Percentiles rank a stretch among this genome's conserved stretches.
phyloP scores from a whole-genome alignment of 2,888 invertebrate species.

The Drosophila lacicola region DNA sequence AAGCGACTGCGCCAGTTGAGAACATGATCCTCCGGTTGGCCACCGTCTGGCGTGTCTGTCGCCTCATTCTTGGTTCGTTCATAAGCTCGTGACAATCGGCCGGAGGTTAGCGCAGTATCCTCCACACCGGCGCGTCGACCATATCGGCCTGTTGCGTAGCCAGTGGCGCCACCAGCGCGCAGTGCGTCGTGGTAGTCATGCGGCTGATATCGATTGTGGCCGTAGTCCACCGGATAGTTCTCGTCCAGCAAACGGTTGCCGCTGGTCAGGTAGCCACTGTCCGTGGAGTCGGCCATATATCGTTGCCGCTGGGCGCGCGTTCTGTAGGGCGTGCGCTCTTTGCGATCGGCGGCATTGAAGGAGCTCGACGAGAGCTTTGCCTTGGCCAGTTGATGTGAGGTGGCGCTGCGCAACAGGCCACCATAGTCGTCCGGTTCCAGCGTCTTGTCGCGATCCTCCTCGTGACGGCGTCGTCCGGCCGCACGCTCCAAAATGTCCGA shows the following conservation, averaged over 20 bases:
- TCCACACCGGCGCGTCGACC: slow-evolving; percentile 73
- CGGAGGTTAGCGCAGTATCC: slow-evolving; percentile 37
- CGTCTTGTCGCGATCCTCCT: slow-evolving; percentile 88
- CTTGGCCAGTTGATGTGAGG: slow-evolving; percentile 89
- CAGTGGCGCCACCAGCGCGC: slow-evolving; percentile 74
- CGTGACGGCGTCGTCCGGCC: slow-evolving; percentile 87
- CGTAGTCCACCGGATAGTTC: slow-evolving; percentile 81
- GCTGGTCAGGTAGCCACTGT: slow-evolving; percentile 82
- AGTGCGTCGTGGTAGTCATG: slow-evolving; percentile 81
- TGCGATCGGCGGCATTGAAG: slow-evolving; percentile 86
- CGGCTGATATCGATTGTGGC: slow-evolving; percentile 73
- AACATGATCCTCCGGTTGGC: slow-evolving; percentile 48
- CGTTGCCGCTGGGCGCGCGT: slow-evolving; percentile 77
- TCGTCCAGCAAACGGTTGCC: slow-evolving; percentile 74
- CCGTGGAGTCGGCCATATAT: slow-evolving; percentile 82
- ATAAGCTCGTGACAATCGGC: slow-evolving; percentile 67
- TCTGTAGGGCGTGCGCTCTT: slow-evolving; percentile 84
- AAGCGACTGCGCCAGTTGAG: slow-evolving; percentile 76
- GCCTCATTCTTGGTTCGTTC: slow-evolving; percentile 73
- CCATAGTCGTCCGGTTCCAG: slow-evolving; percentile 87
- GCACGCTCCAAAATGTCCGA: slow-evolving; percentile 90
- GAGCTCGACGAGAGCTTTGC: slow-evolving; percentile 86
- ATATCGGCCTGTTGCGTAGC: slow-evolving; percentile 71
- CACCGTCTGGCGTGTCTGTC: slow-evolving; percentile 39
- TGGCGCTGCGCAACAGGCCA: slow-evolving; percentile 89